Base-by-base conservation (phyloP, 2,888 invertebrate genomes). In the Cabera pusaria region DNA sequence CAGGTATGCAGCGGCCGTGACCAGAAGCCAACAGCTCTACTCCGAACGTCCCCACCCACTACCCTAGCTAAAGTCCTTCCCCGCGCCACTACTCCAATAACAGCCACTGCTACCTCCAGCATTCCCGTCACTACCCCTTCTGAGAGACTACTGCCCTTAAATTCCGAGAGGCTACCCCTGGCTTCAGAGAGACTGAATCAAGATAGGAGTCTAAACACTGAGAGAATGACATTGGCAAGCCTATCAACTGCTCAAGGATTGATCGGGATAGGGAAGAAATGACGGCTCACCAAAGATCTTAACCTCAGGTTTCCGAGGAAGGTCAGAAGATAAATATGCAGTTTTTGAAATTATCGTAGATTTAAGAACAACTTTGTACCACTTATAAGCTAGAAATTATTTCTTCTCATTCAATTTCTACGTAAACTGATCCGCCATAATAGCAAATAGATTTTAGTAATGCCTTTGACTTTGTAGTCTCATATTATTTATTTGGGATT, bases 1-100 rank as follows among this genome's bases (percentile, higher is more conserved):
- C 69, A 90, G 89, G 88, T 90, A 0, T 90, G 90, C 76, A 87
- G 88, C 59, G 90, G 89, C 1, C 72, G 89, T 6, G 90, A 90
- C 23, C 81, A 77, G 35, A 90, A 90, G 29, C 90, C 90, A 0
- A 72, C 77, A 0, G 56, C 82, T 0, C 56, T 77, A 1, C 64
- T 85, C 1, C 77, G 84, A 1, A 80, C 80, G 0, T 85, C 90
- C 0, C 88, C 90, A 0, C 86, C 89, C 0, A 62, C 74, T 0
- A 56, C 74, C 3, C 48, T 66, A n/a, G 53, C 73, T 0, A 80
- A 86, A 52, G 52, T 80, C 25, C 56, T 78, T 7, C 52, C 85
- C 5, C 63, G 88, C 18, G 61, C 82, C 11, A 53, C 78, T 40
- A 67, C 86, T 0, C 87, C 86, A 14, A 69, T 73, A 21, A 53